A percentile compares a stretch with the other conserved stretches of the same genome.
Evolutionary conservation across 1,140 invertebrate genomes (phyloP).

Genomic region (Mercenaria mercenaria): DNA sequence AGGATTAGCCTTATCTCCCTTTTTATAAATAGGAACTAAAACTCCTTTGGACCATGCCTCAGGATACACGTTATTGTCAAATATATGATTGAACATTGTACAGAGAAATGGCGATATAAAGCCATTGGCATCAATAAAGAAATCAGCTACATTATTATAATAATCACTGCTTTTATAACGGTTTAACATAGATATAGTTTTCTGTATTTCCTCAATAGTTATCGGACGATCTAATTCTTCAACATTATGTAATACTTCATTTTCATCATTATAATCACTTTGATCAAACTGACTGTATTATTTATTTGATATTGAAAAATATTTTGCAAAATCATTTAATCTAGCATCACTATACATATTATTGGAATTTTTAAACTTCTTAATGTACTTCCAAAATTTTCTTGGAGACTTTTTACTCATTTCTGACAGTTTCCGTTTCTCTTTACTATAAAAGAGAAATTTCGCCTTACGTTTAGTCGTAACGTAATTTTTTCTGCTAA

Average conservation of each 20-base stretch:
- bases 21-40: too few relatives aligned
- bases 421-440: background rate
- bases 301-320: background rate
- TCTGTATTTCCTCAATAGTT: background rate
- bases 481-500: background rate
- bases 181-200: background rate
- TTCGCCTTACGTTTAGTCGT: background rate
- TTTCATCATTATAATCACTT: background rate
- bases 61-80: background rate
- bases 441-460: constrained; percentile 3
- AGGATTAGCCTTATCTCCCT: too few relatives aligned
- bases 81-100: constrained; percentile 6
- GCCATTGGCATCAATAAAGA: background rate
- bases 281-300: background rate
- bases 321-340: background rate
- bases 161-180: constrained; percentile 15
- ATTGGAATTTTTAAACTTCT: background rate
- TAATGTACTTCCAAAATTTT: background rate
- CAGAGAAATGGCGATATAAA: background rate
- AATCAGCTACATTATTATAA: background rate
- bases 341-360: background rate
- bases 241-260: too few relatives aligned
- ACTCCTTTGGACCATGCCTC: constrained; percentile 6
- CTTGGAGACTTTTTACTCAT: background rate
- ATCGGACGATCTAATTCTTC: background rate